Conservation (phyloP, 2,113 vertebrate species). For the Hymenochirus boettgeri region DNA sequence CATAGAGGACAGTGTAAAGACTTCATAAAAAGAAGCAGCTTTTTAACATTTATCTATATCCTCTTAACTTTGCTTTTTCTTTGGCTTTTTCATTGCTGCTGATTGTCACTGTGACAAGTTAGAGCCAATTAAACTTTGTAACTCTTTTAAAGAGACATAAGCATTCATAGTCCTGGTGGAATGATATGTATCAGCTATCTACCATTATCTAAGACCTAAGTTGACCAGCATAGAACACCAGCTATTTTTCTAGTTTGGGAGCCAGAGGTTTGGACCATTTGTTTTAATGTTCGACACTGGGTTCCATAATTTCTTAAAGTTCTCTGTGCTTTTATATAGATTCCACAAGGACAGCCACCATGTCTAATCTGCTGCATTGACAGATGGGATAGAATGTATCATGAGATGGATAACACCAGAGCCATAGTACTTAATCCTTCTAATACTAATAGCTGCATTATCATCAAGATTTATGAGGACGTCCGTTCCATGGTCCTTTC, state of each 20-base stretch:
- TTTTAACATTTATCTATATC: too few relatives aligned
- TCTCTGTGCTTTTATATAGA: constrained; percentile 62
- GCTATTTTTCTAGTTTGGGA: constrained; percentile 60
- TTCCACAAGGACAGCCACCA: constrained; percentile 68
- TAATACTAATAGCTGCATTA: constrained; percentile 81
- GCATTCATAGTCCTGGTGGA: constrained; percentile 6
- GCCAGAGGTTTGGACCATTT: constrained; percentile 63
- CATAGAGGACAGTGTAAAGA: too few relatives aligned
- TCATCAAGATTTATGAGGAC: constrained; percentile 86
- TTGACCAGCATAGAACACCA: constrained; percentile 66
- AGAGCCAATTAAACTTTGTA: neutral
- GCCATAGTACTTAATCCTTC: constrained; percentile 76
- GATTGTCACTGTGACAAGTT: too few relatives aligned
- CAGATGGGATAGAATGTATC: constrained; percentile 71
- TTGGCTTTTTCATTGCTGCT: too few relatives aligned
- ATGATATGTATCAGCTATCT: constrained; percentile 5
- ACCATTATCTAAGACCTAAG: constrained; percentile 51
- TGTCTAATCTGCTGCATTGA: constrained; percentile 61
- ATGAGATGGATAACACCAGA: constrained; percentile 77
- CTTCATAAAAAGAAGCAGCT: too few relatives aligned
- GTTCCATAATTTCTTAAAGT: constrained; percentile 65
- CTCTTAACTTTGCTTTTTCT: too few relatives aligned
- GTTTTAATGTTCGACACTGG: constrained; percentile 57
- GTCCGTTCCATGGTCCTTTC: constrained; percentile 84
- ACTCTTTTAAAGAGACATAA: neutral